Evolutionary conservation across 2,888 invertebrate genomes (phyloP), one percentile per base, ranked within the genome.

Genomic region (Catocala sponsa): DNA sequence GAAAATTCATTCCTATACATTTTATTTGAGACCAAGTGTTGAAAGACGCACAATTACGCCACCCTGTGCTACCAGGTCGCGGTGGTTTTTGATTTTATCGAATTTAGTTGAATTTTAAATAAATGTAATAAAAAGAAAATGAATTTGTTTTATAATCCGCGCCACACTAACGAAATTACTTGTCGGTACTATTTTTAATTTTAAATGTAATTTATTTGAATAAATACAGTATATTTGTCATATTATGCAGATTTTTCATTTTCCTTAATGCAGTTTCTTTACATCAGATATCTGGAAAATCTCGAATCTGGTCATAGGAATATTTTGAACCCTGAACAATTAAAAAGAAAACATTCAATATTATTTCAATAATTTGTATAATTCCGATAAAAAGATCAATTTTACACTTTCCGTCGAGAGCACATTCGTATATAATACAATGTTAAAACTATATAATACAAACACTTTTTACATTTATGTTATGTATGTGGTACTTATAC

Each of bases 151-250:
- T 82, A 78, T 80, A 33, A 70, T 74, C 65, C 66, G 63, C 82
- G 83, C 85, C 85, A 81, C 75, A 80, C 79, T 83, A 78, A 85
- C 83, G 84, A 91, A 91, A 90, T 90, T 77, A 68, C 70, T 87
- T 88, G 88, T 90, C 87, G 87, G 89, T 89, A 82, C 78, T 90
- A 86, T 88, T 91, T 89, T 87, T 91, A 89, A 90, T 88, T 89
- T 81, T 88, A 86, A 90, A 86, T 91, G 83, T 93, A 92, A 92
- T 92, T 93, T 91, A 92, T 92, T 92, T 91, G 89, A 85, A 87
- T 89, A 88, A 93, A 92, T 91, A 90, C 89, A 92, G 87, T 93
- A 93, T 93, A 94, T 94, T 93, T 93, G 93, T 93, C 93, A 83
- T 85, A 86, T 76, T 76, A 75, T 66, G 60, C 57, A 71, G 69